A percentile compares a stretch with the other conserved stretches of the same genome.
These are phyloP conservation scores for Latrodectus geometricus DNA, from an alignment of 1,140 invertebrate genomes.

Conservation along the genomic window DNA sequence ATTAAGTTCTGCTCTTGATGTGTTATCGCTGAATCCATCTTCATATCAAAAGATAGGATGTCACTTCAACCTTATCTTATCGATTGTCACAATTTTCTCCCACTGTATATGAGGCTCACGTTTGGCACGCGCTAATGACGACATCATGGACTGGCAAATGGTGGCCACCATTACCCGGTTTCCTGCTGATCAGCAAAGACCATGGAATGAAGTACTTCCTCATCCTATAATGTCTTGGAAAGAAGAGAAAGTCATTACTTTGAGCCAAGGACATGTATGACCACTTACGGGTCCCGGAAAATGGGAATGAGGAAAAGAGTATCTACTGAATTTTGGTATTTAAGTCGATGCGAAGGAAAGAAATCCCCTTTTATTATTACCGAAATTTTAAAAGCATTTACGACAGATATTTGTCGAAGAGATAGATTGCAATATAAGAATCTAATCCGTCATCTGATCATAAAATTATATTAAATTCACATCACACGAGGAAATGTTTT, in stretches of 20 bases:
- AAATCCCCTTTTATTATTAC: too few species aligned
- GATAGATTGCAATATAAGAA: too few species aligned
- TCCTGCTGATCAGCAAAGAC: slow-evolving; percentile 47
- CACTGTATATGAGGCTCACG: slow-evolving; percentile 44
- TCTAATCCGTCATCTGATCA: too few species aligned
- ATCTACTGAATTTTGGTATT: not conserved
- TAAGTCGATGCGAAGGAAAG: not conserved
- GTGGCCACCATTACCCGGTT: slow-evolving; percentile 27
- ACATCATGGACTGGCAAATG: slow-evolving; percentile 41
- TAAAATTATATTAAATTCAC: too few species aligned
- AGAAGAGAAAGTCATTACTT: slow-evolving; percentile 42
- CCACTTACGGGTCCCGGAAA: slow-evolving; percentile 25
- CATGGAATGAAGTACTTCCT: slow-evolving; percentile 33
- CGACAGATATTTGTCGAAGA: too few species aligned
- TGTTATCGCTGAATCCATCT: not conserved
- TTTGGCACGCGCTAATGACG: slow-evolving; percentile 53
- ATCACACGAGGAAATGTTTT: too few species aligned
- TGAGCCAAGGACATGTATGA: slow-evolving; percentile 15
- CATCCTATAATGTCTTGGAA: slow-evolving; percentile 34
- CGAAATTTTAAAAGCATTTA: too few species aligned
- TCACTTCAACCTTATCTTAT: slow-evolving; percentile 29
- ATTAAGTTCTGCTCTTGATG: too few species aligned
- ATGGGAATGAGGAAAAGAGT: not conserved
- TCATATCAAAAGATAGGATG: slow-evolving; percentile 4
- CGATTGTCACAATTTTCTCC: slow-evolving; percentile 32